Percentiles rank a stretch among this genome's conserved stretches.
These are phyloP conservation scores for Melinaea menophilus DNA, from an alignment of 2,888 invertebrate species.

Conservation along the genomic window DNA sequence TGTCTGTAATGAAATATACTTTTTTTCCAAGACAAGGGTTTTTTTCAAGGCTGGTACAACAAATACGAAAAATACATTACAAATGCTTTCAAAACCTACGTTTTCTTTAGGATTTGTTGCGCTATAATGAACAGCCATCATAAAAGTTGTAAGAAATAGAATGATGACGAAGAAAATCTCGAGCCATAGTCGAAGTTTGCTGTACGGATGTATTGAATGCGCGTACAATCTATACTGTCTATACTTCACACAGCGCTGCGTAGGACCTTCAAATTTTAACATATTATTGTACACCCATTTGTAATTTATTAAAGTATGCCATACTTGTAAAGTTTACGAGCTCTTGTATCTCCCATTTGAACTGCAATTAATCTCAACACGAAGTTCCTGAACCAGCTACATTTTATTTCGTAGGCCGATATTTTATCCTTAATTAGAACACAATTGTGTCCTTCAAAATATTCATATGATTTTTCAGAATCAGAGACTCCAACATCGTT, in stretches of 20 bases:
- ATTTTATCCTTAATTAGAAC: constrained; percentile 38
- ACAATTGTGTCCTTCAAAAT: constrained; percentile 52
- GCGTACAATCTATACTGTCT: too few species aligned
- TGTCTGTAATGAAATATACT: constrained; percentile 6
- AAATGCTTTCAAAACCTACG: constrained; percentile 22
- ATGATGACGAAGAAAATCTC: too few species aligned
- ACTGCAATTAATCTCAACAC: constrained; percentile 42
- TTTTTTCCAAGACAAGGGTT: too few species aligned
- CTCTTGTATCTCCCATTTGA: constrained; percentile 44
- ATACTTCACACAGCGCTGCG: too few species aligned
- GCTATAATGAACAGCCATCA: too few species aligned
- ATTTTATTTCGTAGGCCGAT: constrained; percentile 36
- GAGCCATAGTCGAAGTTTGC: too few species aligned
- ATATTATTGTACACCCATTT: too few species aligned
- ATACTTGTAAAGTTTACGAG: constrained; percentile 51
- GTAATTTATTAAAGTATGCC: not conserved
- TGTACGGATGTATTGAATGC: too few species aligned
- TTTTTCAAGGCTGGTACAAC: too few species aligned
- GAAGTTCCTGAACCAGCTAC: constrained; percentile 32
- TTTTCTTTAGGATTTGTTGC: too few species aligned
- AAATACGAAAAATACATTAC: too few species aligned
- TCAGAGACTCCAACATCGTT: constrained; percentile 18
- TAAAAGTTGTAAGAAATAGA: too few species aligned
- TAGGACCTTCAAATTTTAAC: constrained; percentile 42
- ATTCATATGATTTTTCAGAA: constrained; percentile 35